Evolutionary conservation across 2,797 vertebrate genomes (phyloP), one percentile per base, ranked within the genome.

Genomic region (Gymnocypris eckloni): DNA sequence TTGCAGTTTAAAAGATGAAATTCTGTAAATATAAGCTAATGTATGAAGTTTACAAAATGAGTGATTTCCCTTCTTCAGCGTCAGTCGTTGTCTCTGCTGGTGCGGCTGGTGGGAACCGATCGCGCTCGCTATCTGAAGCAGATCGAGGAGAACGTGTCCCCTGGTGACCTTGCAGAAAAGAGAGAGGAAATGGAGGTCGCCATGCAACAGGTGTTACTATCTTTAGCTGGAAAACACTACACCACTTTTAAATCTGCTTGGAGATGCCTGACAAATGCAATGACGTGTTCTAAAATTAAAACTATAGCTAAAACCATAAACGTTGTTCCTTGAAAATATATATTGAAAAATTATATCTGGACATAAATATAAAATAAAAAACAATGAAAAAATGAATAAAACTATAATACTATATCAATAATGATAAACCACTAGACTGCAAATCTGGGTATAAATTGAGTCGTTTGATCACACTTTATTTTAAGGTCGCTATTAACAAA

Each of bases 101-200:
- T 95, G 88, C 97, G 97, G 10, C 97, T 99, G 90, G 97, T 96
- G 13, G 97, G 98, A 9, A 96, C 97, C 0, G 98, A 99, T 90
- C 96, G 96, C 48, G 94, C 97, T 13, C 94, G 96, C 50, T 94
- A 98, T 90, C 95, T 99, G 81, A 99, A 97, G 90, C 94, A 98
- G 91, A 97, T 97, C 0, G 95, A 95, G n/a, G 96, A 97, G 88
- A 93, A 94, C 0, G 79, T 94, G 52, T 78, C 93, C 7, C 96
- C 96, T 0, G 95, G 94, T 79, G 97, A 98, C 61, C 93, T 95
- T 7, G 93, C 97, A 72, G 97, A 96, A 90, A 96, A 89, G 81
- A 96, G 94, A 83, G 98, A 99, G 91, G 97, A 97, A 91, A 95
- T 96, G 72, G 98, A 99, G 89, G 94, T 99, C 82, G 95, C 97